A percentile compares a stretch with the other conserved stretches of the same genome.
Evolutionary conservation across 2,888 invertebrate genomes (phyloP).

Genomic region (Calameuta filiformis): DNA sequence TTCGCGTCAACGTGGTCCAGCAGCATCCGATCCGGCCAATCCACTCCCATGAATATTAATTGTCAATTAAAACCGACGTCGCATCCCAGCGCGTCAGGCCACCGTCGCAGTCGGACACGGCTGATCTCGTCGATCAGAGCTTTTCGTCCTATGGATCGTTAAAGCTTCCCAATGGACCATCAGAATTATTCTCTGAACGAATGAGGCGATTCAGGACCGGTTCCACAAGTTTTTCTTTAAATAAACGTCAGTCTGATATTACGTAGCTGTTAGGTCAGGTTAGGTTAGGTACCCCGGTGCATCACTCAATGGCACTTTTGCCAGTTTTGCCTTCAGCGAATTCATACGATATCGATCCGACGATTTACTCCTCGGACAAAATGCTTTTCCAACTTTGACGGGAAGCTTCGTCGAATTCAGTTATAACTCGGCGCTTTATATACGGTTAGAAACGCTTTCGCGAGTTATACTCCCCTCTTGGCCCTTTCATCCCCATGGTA

Average conservation of each 20-base stretch:
- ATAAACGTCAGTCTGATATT: not conserved
- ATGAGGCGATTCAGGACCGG: not conserved
- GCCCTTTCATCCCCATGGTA: not conserved
- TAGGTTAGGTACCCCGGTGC: not conserved
- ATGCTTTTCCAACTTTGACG: constrained; percentile 21
- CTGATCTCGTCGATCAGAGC: not conserved
- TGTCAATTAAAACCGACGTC: constrained; percentile 14
- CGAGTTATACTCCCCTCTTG: not conserved
- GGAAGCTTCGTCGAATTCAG: constrained; percentile 18
- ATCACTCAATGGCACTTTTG: constrained; percentile 17
- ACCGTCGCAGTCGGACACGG: not conserved
- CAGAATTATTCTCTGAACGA: not conserved
- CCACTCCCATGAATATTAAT: constrained; percentile 18
- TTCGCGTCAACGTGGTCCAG: not conserved
- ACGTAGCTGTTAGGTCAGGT: not conserved
- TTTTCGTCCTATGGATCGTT: not conserved
- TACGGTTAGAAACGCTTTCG: not conserved
- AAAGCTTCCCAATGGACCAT: not conserved
- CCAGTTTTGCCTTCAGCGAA: constrained; percentile 18
- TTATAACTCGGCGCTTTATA: constrained; percentile 22
- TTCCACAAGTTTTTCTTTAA: not conserved
- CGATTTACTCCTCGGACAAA: constrained; percentile 17
- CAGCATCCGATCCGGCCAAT: not conserved
- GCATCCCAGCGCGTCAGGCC: not conserved
- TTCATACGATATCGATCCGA: constrained; percentile 20